Conservation (phyloP, 2,888 invertebrate species). For the Stictocephala bisonia region DNA sequence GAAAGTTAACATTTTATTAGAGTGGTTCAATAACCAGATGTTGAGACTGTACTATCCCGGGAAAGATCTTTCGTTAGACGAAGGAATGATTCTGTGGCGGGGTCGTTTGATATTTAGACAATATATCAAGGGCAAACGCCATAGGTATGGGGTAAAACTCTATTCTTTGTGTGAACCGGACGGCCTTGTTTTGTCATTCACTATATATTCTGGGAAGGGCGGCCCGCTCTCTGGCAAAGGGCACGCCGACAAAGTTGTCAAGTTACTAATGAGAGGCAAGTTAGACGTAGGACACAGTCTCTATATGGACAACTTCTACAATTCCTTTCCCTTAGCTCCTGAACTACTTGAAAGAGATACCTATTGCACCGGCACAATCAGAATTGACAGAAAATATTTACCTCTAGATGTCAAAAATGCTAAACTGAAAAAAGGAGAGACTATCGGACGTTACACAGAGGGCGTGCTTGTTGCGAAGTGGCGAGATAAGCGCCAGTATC, state of each 20-base stretch:
- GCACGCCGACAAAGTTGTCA: slow-evolving; percentile 5
- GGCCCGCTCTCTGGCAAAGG: background rate
- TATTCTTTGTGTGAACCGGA: no score
- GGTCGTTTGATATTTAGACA: slow-evolving; percentile 16
- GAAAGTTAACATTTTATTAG: no score
- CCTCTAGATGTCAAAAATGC: slow-evolving; percentile 27
- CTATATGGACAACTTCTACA: slow-evolving; percentile 35
- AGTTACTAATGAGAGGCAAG: background rate
- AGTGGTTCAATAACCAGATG: no score
- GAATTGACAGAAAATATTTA: slow-evolving; percentile 27
- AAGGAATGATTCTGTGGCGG: slow-evolving; percentile 8
- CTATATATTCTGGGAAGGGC: no score
- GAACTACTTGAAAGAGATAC: background rate
- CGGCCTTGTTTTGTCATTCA: no score
- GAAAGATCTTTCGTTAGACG: background rate
- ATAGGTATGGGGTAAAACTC: no score
- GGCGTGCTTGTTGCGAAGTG: background rate
- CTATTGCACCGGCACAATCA: slow-evolving; percentile 41
- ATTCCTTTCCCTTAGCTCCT: background rate
- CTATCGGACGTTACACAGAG: slow-evolving; percentile 14
- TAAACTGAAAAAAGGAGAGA: slow-evolving; percentile 39
- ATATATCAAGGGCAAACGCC: slow-evolving; percentile 10
- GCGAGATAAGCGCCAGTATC: slow-evolving; percentile 9
- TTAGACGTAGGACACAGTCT: background rate
- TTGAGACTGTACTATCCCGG: no score